Conservation (phyloP, 2,888 invertebrate genomes). For the Aphidius colemani region DNA sequence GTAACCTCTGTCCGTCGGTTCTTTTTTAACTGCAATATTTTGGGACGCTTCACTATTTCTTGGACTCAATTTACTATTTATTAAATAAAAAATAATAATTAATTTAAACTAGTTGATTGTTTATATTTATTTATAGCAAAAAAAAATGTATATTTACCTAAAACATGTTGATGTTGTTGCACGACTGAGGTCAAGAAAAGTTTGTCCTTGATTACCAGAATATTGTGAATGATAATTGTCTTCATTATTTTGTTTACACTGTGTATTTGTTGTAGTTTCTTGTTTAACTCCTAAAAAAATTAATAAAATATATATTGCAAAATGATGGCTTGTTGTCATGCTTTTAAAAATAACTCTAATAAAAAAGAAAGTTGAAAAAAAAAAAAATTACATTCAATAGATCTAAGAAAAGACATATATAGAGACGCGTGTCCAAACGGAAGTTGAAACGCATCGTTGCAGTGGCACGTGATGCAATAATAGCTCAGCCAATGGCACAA, state of each 20-base stretch:
- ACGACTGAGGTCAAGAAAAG: constrained; percentile 45
- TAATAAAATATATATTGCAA: neutral
- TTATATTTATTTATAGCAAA: neutral
- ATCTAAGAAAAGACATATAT: constrained; percentile 31
- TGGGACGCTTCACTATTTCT: constrained; percentile 40
- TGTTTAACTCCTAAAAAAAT: constrained; percentile 41
- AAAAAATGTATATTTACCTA: constrained; percentile 36
- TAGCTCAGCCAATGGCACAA: constrained; percentile 25
- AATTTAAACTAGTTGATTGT: neutral
- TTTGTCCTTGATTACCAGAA: constrained; percentile 32
- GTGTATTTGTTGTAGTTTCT: constrained; percentile 36
- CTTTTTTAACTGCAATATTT: constrained; percentile 48
- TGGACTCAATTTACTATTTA: constrained; percentile 36
- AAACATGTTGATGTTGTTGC: constrained; percentile 42
- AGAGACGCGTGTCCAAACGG: constrained; percentile 52
- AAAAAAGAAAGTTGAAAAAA: neutral
- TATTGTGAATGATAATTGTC: constrained; percentile 43
- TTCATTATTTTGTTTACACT: constrained; percentile 39
- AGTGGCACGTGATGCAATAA: constrained; percentile 48
- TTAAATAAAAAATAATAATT: neutral
- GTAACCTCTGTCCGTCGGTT: constrained; percentile 50
- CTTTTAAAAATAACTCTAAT: constrained; percentile 4
- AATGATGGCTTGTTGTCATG: constrained; percentile 9
- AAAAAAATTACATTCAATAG: neutral
- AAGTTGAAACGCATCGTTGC: constrained; percentile 53